Evolutionary conservation across 2,888 invertebrate species (phyloP).

Genomic region (Lasius fuliginosus): DNA sequence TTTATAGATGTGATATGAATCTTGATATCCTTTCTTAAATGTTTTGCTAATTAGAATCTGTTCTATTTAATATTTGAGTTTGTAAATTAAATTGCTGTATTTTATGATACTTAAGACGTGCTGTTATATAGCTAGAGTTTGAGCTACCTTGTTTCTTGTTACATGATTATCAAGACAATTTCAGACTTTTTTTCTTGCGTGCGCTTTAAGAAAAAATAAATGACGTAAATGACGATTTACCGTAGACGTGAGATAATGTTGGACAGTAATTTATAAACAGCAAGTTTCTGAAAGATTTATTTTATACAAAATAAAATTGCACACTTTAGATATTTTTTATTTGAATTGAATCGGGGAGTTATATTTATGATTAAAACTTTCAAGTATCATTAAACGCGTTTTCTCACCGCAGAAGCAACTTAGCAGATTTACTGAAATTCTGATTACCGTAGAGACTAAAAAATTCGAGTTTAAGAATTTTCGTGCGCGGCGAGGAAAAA

Average conservation of each 20-base stretch:
- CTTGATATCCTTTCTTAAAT: conserved; percentile 9
- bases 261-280: conserved; percentile 1
- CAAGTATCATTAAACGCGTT: background rate
- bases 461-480: conserved; percentile 34
- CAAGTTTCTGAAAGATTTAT: conserved; percentile 9
- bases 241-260: background rate
- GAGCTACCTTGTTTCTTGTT: conserved; percentile 11
- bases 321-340: background rate
- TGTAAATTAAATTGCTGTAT: conserved; percentile 27
- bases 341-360: background rate
- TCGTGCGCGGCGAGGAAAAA: conserved; percentile 27
- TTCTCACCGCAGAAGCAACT: conserved; percentile 12
- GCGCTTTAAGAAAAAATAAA: background rate
- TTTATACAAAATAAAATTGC: conserved; percentile 2
- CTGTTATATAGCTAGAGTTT: conserved; percentile 4
- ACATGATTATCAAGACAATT: conserved; percentile 18
- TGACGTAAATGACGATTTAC: background rate
- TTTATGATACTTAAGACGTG: conserved; percentile 21
- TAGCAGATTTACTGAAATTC: conserved; percentile 11
- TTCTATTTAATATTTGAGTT: conserved; percentile 33
- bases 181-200: conserved; percentile 20
- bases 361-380: background rate
- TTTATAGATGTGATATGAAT: background rate
- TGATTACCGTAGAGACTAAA: conserved; percentile 47
- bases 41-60: conserved; percentile 13